Percentiles rank a stretch among this genome's conserved stretches.
These are phyloP conservation scores for Falcaria lacertinaria DNA, from an alignment of 2,888 invertebrate genomes.

Conservation along the genomic window DNA sequence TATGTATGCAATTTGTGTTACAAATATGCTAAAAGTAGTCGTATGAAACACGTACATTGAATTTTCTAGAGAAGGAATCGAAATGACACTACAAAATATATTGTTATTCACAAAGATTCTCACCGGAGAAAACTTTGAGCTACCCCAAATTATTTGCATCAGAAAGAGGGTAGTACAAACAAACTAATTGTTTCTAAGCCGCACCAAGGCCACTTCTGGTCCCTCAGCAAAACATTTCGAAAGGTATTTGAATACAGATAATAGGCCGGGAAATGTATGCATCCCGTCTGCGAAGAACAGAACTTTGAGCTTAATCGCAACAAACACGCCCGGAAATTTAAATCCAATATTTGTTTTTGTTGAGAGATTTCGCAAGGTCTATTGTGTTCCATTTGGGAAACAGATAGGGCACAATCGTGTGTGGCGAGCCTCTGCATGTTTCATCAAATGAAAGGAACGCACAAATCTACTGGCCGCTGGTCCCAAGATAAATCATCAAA, in stretches of 20 bases:
- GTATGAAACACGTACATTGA: no score
- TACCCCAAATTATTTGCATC: constrained; percentile 61
- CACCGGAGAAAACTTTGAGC: constrained; percentile 41
- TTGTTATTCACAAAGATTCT: constrained; percentile 52
- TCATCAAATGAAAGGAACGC: constrained; percentile 15
- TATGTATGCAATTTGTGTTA: no score
- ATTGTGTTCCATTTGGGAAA: neutral
- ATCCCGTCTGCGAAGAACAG: constrained; percentile 5
- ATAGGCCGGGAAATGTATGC: constrained; percentile 19
- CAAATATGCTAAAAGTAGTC: no score
- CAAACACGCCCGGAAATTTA: neutral
- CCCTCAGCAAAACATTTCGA: constrained; percentile 37
- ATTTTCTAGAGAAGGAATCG: no score
- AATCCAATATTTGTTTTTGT: neutral
- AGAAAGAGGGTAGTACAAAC: constrained; percentile 46
- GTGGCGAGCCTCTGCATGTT: constrained; percentile 17
- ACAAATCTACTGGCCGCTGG: constrained; percentile 20
- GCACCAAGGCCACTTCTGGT: constrained; percentile 24
- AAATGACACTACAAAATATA: constrained; percentile 42
- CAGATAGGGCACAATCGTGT: constrained; percentile 4
- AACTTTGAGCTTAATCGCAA: constrained; percentile 1
- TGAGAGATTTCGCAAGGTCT: neutral
- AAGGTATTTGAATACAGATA: constrained; percentile 52
- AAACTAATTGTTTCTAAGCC: constrained; percentile 39
- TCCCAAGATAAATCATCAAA: constrained; percentile 26